phyloP scores from a whole-genome alignment of 2,113 vertebrate genomes.

The Agelaius tricolor region DNA sequence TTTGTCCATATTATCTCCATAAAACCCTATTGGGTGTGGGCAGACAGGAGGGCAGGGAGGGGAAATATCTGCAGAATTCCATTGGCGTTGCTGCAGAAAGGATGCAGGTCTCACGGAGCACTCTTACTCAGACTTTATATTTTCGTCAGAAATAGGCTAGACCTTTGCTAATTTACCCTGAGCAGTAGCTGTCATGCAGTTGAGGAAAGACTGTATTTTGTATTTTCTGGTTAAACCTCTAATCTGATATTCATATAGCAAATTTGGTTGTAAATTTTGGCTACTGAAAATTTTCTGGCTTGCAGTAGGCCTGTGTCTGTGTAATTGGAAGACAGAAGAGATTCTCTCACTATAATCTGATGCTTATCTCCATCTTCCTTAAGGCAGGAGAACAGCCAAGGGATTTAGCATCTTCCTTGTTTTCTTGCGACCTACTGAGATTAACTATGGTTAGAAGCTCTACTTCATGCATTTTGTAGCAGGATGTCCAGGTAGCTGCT shows the following conservation, averaged over 20 bases:
- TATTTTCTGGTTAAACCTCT: slow-evolving; percentile 21
- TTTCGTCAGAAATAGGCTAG: background rate
- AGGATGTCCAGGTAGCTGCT: background rate
- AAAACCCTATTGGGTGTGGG: background rate
- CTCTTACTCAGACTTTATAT: background rate
- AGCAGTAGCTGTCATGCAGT: background rate
- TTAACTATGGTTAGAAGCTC: slow-evolving; percentile 40
- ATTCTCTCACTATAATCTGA: slow-evolving; percentile 46
- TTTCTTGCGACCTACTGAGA: slow-evolving; percentile 38
- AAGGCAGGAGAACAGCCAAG: slow-evolving; percentile 44
- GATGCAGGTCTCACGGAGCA: background rate
- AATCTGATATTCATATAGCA: slow-evolving; percentile 28
- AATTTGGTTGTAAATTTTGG: slow-evolving; percentile 37
- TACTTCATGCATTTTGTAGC: slow-evolving; percentile 34
- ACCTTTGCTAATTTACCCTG: background rate
- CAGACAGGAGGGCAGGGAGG: background rate
- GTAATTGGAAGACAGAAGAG: slow-evolving; percentile 50
- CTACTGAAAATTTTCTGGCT: slow-evolving; percentile 31
- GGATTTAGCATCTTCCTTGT: slow-evolving; percentile 35
- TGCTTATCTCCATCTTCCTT: slow-evolving; percentile 51
- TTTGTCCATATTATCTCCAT: background rate
- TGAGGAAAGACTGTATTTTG: background rate
- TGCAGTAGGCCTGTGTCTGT: background rate
- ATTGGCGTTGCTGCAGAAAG: background rate
- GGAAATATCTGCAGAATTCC: background rate